Conservation (phyloP, 2,797 vertebrate genomes). For the Hypotaenidia philippensis region DNA sequence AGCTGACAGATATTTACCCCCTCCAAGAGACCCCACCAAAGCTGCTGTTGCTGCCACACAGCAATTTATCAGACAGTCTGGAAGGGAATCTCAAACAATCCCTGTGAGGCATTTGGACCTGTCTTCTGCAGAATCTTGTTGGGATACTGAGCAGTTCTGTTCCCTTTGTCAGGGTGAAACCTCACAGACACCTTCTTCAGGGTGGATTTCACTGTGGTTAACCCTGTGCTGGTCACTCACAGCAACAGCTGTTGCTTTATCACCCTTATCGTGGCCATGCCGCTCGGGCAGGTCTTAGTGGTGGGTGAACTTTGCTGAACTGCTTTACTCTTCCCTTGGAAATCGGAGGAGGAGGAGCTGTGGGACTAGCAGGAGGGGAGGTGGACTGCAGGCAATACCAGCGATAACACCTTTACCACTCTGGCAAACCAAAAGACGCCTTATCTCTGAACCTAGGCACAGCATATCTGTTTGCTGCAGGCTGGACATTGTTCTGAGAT, state of each 20-base stretch:
- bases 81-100: not conserved
- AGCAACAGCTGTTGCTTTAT: not conserved
- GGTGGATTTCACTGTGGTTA: not conserved
- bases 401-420: not conserved
- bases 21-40: not conserved
- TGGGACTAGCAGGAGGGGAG: not conserved
- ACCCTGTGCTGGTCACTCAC: not conserved
- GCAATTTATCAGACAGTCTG: not conserved
- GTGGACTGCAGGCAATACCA: not conserved
- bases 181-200: not conserved
- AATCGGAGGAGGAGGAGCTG: not conserved
- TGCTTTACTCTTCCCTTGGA: not conserved
- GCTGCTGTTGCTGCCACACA: not conserved
- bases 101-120: not conserved
- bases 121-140: not conserved
- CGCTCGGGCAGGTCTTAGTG: not conserved
- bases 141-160: not conserved
- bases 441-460: constrained; percentile 33
- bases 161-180: not conserved
- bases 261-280: fast-evolving
- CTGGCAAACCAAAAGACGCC: not conserved
- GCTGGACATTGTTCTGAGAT: constrained; percentile 35
- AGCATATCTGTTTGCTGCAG: not conserved
- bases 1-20: not conserved
- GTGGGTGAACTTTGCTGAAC: not conserved